Base-by-base conservation (phyloP, 2,888 invertebrate species). In the Cheilosia vulpina region DNA sequence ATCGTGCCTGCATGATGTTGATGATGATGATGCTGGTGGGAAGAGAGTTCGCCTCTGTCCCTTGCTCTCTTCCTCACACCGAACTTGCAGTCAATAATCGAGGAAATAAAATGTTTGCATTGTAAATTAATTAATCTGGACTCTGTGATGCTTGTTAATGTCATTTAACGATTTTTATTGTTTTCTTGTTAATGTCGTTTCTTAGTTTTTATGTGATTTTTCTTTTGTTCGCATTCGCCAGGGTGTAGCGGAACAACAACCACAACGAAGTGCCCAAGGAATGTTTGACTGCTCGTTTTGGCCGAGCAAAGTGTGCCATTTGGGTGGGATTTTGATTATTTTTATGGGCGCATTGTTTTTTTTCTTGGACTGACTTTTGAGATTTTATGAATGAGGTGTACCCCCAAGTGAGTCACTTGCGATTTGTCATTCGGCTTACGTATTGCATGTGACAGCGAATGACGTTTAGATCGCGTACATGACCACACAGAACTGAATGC, bases 101-200 rank as follows among this genome's bases (percentile, higher is more conserved):
- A 82, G 77, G 66, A 77, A 82, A 87, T 82, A 87, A 82, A 82
- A 87, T 82, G 87, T 82, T 87, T 82, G 82, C 82, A 78, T 87
- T 87, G 82, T 87, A 87, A 87, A 87, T 87, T 87, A 87, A 87
- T 87, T 87, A 87, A 87, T 87, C 82, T 87, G 63, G 82, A 87
- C 73, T 73, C 73, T 58, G 87, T 78, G 87, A 87, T 87, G 82
- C 87, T 87, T 87, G 87, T 87, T 87, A 78, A 87, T 87, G 87
- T 87, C 87, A 87, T 82, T 87, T 87, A 82, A 78, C 87, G 82
- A 78, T 87, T 82, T 81, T 87, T 87, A 81, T 82, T 87, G 81
- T 87, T 78, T 77, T 87, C 69, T 82, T 82, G 77, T 87, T 78
- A 75, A 69, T 82, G 87, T 85, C 84, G 65, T 72, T 72, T 76